Percentiles rank a stretch among this genome's conserved stretches.
Evolutionary conservation across 2,113 vertebrate genomes (phyloP).

Genomic region (Coregonus clupeaformis): DNA sequence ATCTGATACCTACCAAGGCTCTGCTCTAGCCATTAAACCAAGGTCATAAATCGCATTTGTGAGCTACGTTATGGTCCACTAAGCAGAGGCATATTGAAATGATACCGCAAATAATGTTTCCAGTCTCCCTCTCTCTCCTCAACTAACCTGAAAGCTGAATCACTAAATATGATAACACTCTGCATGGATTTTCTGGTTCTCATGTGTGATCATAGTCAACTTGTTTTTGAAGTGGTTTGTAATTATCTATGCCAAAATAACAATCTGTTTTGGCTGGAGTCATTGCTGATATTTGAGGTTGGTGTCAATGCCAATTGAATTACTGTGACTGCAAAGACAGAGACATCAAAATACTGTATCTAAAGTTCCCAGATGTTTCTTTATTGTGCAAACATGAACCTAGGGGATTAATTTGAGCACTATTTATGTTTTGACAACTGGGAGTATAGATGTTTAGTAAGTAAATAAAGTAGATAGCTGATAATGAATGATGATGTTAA

Average conservation of each 20-base stretch:
- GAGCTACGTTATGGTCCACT: constrained; percentile 64
- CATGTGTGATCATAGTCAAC: constrained; percentile 64
- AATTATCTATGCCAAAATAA: constrained; percentile 57
- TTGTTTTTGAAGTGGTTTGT: constrained; percentile 62
- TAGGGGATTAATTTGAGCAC: constrained; percentile 69
- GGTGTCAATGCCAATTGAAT: constrained; percentile 69
- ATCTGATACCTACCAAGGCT: constrained; percentile 75
- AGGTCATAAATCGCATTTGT: constrained; percentile 80
- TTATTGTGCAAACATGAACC: constrained; percentile 69
- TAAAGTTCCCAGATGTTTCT: constrained; percentile 65
- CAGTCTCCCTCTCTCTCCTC: constrained; percentile 48
- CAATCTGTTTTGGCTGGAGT: constrained; percentile 42
- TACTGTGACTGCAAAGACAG: constrained; percentile 63
- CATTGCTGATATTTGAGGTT: constrained; percentile 44
- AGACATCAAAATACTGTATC: constrained; percentile 61
- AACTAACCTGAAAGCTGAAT: constrained; percentile 66
- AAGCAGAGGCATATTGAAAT: constrained; percentile 71
- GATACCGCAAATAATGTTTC: constrained; percentile 72
- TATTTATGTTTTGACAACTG: constrained; percentile 74
- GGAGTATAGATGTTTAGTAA: constrained; percentile 63
- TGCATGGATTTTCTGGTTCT: constrained; percentile 55
- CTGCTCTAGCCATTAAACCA: constrained; percentile 76
- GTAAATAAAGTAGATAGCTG: constrained; percentile 73
- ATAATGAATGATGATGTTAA: constrained; percentile 62
- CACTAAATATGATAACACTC: constrained; percentile 48